phyloP scores from a whole-genome alignment of 2,113 vertebrate genomes.

The Tyrannus savana region DNA sequence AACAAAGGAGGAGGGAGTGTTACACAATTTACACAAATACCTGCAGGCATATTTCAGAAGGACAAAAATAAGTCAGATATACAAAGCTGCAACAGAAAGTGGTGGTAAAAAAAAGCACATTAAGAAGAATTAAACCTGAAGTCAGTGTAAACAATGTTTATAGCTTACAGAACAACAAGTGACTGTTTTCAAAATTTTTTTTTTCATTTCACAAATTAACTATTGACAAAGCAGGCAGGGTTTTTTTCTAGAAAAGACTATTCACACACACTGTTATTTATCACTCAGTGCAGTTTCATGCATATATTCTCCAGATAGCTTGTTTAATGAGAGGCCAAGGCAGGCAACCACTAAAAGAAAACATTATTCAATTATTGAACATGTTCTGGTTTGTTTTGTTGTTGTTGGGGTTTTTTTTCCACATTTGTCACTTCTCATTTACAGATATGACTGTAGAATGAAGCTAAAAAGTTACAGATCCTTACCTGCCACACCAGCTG shows the following conservation, averaged over 20 bases:
- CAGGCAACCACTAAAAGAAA: not conserved
- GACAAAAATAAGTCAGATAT: constrained; percentile 51
- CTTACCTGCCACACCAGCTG: constrained; percentile 96
- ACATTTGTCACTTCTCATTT: constrained; percentile 2
- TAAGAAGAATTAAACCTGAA: not conserved
- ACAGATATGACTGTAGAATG: not conserved
- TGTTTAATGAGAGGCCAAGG: not conserved
- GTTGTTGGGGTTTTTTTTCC: not conserved
- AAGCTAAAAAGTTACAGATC: constrained; percentile 55
- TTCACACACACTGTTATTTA: not conserved
- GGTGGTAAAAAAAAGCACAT: constrained; percentile 5
- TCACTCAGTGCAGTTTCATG: not conserved
- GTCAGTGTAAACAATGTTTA: not conserved
- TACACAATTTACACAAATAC: constrained; percentile 39
- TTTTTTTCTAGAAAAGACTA: not conserved
- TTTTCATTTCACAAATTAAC: not conserved
- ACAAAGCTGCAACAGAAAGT: constrained; percentile 42
- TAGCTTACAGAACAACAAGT: not conserved
- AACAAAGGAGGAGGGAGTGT: not conserved
- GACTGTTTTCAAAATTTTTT: not conserved
- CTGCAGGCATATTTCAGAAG: constrained; percentile 57
- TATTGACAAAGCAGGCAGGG: not conserved
- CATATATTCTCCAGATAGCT: not conserved
- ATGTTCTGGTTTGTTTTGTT: not conserved
- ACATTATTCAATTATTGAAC: not conserved